Evolutionary conservation across 2,888 invertebrate species (phyloP).

Genomic region (Morpho achilles): DNA sequence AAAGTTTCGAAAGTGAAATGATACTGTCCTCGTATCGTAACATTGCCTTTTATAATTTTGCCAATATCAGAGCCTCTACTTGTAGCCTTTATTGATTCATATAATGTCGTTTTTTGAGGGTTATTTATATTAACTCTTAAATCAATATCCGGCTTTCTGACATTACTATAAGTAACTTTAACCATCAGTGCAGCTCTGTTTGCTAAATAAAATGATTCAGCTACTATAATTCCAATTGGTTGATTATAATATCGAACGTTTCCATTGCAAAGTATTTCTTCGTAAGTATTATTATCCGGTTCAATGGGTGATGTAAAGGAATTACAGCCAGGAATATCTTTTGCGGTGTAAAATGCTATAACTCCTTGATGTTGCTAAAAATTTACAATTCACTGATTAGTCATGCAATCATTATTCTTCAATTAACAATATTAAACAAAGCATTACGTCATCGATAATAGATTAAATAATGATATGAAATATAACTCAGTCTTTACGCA

Average conservation of each 20-base stretch:
- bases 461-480: too few relatives aligned
- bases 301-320: constrained; percentile 52
- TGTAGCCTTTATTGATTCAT: constrained; percentile 42
- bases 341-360: constrained; percentile 80
- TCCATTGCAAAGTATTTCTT: constrained; percentile 74
- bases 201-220: constrained; percentile 76
- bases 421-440: too few relatives aligned
- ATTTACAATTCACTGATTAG: background rate
- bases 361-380: constrained; percentile 82
- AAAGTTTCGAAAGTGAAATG: constrained; percentile 86
- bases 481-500: too few relatives aligned
- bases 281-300: constrained; percentile 36
- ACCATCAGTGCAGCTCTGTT: constrained; percentile 79
- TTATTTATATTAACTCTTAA: constrained; percentile 46
- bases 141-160: constrained; percentile 47
- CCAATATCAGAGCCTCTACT: constrained; percentile 56
- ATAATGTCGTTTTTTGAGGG: constrained; percentile 42
- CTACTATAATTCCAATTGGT: constrained; percentile 83
- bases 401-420: too few relatives aligned
- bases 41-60: constrained; percentile 76
- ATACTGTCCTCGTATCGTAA: constrained; percentile 80
- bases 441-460: too few relatives aligned
- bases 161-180: constrained; percentile 73
- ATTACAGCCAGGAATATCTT: constrained; percentile 85
- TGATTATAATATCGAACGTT: constrained; percentile 82